Conservation (phyloP, 2,113 vertebrate species). For the Heteronetta atricapilla region DNA sequence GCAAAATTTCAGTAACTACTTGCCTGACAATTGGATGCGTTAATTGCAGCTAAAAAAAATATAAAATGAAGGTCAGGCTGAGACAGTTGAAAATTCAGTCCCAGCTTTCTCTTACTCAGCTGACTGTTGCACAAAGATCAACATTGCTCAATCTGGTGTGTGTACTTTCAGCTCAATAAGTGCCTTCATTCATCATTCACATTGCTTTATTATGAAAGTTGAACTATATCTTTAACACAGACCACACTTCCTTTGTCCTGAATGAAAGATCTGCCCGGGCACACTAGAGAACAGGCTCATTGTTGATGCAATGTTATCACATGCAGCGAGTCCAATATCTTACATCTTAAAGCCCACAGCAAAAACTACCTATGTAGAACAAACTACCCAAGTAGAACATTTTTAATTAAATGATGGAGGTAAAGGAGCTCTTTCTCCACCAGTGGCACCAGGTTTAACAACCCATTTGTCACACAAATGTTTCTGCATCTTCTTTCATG, state of each 20-base stretch:
- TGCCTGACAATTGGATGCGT: not conserved
- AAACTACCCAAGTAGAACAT: not conserved
- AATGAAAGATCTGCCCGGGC: constrained; percentile 30
- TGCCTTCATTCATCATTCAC: constrained; percentile 65
- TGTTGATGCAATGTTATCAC: constrained; percentile 26
- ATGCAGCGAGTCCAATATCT: not conserved
- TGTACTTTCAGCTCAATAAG: constrained; percentile 60
- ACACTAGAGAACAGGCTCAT: constrained; percentile 24
- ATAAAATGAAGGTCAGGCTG: constrained; percentile 24
- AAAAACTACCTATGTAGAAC: not conserved
- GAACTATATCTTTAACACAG: constrained; percentile 61
- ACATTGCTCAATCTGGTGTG: constrained; percentile 51
- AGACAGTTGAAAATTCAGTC: constrained; percentile 1
- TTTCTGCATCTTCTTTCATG: constrained; percentile 3
- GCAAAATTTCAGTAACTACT: not conserved
- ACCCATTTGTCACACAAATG: constrained; percentile 16
- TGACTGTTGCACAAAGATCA: constrained; percentile 60
- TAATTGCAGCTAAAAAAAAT: constrained; percentile 32
- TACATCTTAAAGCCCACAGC: constrained; percentile 7
- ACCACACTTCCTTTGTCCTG: constrained; percentile 62
- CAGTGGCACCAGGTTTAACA: not conserved
- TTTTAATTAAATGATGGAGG: constrained; percentile 21
- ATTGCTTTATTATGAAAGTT: constrained; percentile 56
- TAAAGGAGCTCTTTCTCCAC: not conserved
- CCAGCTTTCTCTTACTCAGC: constrained; percentile 45